Evolutionary conservation across 92 coral and sea anemone species (phyloP).

Genomic region (Actinernus sp.): DNA sequence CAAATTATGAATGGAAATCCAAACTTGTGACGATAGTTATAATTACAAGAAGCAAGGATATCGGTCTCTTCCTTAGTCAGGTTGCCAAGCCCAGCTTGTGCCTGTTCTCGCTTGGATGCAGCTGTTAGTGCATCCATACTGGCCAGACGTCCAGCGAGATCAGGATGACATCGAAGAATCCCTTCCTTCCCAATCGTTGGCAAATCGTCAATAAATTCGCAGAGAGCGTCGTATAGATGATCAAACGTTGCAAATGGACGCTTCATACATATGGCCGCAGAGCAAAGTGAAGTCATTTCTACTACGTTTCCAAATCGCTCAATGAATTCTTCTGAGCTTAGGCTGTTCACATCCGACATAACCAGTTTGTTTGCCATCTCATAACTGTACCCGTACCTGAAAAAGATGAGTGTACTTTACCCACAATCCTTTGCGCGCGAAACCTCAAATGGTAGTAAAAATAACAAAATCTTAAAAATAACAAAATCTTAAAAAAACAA

Average conservation of each 20-base stretch:
- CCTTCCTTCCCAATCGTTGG: slow-evolving; percentile 62
- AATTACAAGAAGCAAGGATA: slow-evolving; percentile 48
- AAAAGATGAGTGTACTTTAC: too few relatives aligned
- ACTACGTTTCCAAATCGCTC: slow-evolving; percentile 64
- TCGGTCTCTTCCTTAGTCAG: slow-evolving; percentile 49
- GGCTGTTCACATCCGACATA: slow-evolving; percentile 46
- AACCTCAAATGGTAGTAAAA: too few relatives aligned
- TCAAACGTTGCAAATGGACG: slow-evolving; percentile 69
- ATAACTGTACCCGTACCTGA: too few relatives aligned
- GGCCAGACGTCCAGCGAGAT: slow-evolving; percentile 65
- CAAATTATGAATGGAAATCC: slow-evolving; percentile 86
- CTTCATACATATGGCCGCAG: slow-evolving; percentile 55
- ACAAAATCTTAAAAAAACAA: too few relatives aligned
- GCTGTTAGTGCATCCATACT: slow-evolving; percentile 41
- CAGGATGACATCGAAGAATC: slow-evolving; percentile 72
- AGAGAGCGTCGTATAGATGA: slow-evolving; percentile 35
- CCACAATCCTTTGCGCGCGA: too few relatives aligned
- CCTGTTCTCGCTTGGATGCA: slow-evolving; percentile 82
- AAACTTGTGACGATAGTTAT: slow-evolving; percentile 63
- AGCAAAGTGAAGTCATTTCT: slow-evolving; percentile 68
- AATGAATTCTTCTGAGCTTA: slow-evolving; percentile 54
- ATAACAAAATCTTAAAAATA: too few relatives aligned
- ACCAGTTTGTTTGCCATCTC: slow-evolving; percentile 67
- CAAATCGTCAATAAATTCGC: slow-evolving; percentile 67
- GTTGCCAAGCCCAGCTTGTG: slow-evolving; percentile 63